These are phyloP conservation scores for Mustela lutreola DNA, from an alignment of 2,113 vertebrate genomes.

Conservation along the genomic window DNA sequence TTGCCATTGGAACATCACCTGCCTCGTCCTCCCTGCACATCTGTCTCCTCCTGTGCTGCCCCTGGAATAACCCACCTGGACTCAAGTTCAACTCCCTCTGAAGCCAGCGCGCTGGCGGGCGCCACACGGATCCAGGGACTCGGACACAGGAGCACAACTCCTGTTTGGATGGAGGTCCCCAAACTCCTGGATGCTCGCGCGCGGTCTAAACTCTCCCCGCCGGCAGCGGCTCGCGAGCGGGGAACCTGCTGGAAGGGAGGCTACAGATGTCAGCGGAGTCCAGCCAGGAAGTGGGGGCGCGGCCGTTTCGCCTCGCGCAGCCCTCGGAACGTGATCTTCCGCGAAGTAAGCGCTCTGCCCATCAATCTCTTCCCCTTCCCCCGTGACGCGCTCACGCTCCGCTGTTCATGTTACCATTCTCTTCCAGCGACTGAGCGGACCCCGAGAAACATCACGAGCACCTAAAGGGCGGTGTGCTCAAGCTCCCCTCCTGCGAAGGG, in stretches of 20 bases:
- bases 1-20: slow-evolving; percentile 34
- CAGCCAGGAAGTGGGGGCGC: slow-evolving; percentile 37
- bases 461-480: accelerated
- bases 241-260: neutral
- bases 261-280: slow-evolving; percentile 59
- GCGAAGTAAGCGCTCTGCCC: slow-evolving; percentile 43
- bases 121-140: neutral
- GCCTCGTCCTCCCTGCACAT: neutral
- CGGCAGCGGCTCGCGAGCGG: neutral
- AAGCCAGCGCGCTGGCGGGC: slow-evolving; percentile 43
- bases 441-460: neutral
- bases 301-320: neutral
- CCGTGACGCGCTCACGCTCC: slow-evolving; percentile 43
- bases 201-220: neutral
- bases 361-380: slow-evolving; percentile 43
- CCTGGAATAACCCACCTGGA: slow-evolving; percentile 70
- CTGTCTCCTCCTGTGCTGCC: neutral
- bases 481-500: neutral
- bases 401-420: slow-evolving; percentile 76
- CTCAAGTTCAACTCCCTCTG: slow-evolving; percentile 59
- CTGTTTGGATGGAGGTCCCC: neutral
- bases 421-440: slow-evolving; percentile 1
- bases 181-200: slow-evolving; percentile 6
- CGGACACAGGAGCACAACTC: neutral
- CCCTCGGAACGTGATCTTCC: neutral